A percentile compares a stretch with the other conserved stretches of the same genome.
These are phyloP conservation scores for Montifringilla adamsi DNA, from an alignment of 2,113 vertebrate species.

Conservation along the genomic window DNA sequence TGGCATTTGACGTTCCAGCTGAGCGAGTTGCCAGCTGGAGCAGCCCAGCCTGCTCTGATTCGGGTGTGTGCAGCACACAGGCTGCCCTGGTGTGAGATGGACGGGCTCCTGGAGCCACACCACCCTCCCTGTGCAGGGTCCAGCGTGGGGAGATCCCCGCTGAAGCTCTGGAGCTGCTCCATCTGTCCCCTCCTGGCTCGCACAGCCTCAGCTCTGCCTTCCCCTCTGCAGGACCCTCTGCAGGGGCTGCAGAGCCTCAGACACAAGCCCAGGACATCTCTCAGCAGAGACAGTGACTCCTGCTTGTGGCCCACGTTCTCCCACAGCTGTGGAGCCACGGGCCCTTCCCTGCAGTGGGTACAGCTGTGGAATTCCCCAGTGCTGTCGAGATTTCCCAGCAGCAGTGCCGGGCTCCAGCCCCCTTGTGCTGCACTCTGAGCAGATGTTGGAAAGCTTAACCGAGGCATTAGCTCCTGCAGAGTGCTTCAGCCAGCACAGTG, in stretches of 20 bases:
- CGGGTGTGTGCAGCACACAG: rapidly evolving
- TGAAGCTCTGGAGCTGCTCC: neutral
- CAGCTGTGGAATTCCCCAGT: neutral
- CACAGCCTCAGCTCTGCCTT: neutral
- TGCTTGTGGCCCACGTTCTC: neutral
- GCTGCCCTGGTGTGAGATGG: neutral
- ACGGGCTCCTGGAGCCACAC: neutral
- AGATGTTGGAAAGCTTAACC: neutral
- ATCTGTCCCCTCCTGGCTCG: neutral
- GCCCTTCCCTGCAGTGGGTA: neutral
- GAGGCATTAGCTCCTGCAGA: neutral
- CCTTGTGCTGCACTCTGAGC: neutral
- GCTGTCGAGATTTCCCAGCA: neutral
- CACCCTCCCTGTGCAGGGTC: neutral
- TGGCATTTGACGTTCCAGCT: neutral
- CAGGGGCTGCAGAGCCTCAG: neutral
- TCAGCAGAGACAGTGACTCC: neutral
- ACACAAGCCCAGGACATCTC: rapidly evolving
- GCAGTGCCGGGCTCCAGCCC: neutral
- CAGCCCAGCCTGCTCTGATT: neutral
- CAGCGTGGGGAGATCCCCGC: neutral
- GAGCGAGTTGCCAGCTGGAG: neutral
- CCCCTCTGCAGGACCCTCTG: rapidly evolving
- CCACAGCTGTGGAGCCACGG: neutral
- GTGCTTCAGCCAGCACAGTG: neutral